phyloP scores from a whole-genome alignment of 2,888 invertebrate species.

The Axea sp. region DNA sequence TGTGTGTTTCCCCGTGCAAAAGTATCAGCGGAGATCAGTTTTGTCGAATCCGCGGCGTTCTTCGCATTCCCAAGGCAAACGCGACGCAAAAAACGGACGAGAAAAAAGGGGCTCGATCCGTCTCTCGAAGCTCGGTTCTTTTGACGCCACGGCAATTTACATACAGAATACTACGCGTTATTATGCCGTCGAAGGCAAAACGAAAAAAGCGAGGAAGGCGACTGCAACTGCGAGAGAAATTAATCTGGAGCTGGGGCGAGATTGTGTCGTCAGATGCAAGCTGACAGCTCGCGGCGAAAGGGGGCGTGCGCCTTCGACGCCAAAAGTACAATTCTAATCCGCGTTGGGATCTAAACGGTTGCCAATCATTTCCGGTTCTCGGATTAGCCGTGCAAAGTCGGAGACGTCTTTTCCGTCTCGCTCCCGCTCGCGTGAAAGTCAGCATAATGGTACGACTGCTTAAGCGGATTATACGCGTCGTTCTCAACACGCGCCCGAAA shows the following conservation, averaged over 20 bases:
- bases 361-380: conserved; percentile 80
- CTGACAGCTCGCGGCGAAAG: conserved; percentile 67
- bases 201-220: conserved; percentile 1
- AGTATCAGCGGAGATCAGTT: neutral
- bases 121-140: conserved; percentile 37
- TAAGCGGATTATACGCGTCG: conserved; percentile 75
- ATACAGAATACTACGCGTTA: conserved; percentile 47
- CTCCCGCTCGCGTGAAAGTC: conserved; percentile 45
- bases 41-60: neutral
- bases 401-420: conserved; percentile 44
- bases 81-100: conserved; percentile 1
- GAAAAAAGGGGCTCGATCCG: neutral
- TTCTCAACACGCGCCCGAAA: conserved; percentile 63
- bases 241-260: conserved; percentile 61
- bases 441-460: conserved; percentile 66
- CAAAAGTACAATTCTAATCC: conserved; percentile 72
- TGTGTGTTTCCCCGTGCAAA: neutral
- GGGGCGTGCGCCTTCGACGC: conserved; percentile 57
- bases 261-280: conserved; percentile 74
- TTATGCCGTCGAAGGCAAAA: conserved; percentile 25
- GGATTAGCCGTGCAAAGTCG: conserved; percentile 78
- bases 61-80: conserved; percentile 5
- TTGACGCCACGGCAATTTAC: conserved; percentile 47
- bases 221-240: conserved; percentile 45
- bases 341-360: conserved; percentile 78